These are phyloP conservation scores for Pyrgilauda ruficollis DNA, from an alignment of 2,113 vertebrate species.

Conservation along the genomic window DNA sequence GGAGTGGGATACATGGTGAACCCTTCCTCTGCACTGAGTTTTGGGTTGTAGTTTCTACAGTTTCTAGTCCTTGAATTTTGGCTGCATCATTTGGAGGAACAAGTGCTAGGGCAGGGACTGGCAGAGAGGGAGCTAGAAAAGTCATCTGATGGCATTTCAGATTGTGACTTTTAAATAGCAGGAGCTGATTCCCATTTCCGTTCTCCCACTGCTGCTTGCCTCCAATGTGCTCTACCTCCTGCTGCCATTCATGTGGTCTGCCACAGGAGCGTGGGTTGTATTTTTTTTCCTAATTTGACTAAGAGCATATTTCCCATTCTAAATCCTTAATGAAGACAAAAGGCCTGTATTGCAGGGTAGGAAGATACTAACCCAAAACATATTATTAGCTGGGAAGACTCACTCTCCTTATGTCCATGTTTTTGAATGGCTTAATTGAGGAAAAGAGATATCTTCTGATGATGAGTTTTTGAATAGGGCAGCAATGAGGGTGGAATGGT, in stretches of 20 bases:
- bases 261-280: constrained; percentile 17
- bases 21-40: neutral
- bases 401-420: constrained; percentile 30
- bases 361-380: constrained; percentile 6
- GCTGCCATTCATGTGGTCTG: constrained; percentile 42
- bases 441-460: neutral
- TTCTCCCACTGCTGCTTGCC: neutral
- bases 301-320: constrained; percentile 31
- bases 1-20: neutral
- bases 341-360: constrained; percentile 23
- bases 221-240: constrained; percentile 20
- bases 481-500: neutral
- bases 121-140: neutral
- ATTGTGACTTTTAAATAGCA: constrained; percentile 27
- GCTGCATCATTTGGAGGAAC: neutral
- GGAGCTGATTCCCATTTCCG: constrained; percentile 13
- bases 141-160: neutral
- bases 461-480: neutral
- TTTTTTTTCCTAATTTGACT: constrained; percentile 37
- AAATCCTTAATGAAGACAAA: constrained; percentile 58
- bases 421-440: constrained; percentile 49
- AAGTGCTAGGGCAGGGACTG: neutral
- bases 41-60: neutral
- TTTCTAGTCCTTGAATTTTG: neutral
- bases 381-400: constrained; percentile 40